These are phyloP conservation scores for Papilio dardanus DNA, from an alignment of 1,140 invertebrate species.

Conservation along the genomic window DNA sequence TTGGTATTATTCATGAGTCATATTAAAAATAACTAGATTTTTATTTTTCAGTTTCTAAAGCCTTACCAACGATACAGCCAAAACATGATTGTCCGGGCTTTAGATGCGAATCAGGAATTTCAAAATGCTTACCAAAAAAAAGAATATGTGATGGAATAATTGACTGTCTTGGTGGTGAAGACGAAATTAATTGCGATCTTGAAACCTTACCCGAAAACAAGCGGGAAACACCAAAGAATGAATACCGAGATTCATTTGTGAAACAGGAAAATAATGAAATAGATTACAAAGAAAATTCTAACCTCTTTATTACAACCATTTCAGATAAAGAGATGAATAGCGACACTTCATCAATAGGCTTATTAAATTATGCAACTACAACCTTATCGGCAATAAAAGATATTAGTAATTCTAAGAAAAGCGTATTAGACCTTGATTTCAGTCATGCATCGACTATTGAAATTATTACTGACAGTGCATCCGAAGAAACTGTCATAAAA, in stretches of 20 bases:
- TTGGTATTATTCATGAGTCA: too few relatives aligned
- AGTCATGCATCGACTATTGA: conserved; percentile 55
- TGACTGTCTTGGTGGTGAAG: conserved; percentile 89
- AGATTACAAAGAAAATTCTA: not conserved
- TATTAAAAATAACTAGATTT: too few relatives aligned
- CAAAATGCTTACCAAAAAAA: conserved; percentile 86
- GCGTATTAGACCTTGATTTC: conserved; percentile 46
- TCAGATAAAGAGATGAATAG: not conserved
- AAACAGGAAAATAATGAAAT: not conserved
- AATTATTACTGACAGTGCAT: conserved; percentile 45
- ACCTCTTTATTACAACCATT: not conserved
- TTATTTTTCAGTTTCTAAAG: conserved; percentile 74
- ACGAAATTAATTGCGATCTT: conserved; percentile 86
- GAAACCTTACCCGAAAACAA: conserved; percentile 42
- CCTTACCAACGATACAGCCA: conserved; percentile 79
- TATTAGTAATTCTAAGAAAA: conserved; percentile 30
- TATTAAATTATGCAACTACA: not conserved
- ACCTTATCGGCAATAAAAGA: conserved; percentile 23
- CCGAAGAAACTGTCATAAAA: conserved; percentile 42
- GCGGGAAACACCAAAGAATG: not conserved
- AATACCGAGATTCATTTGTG: not conserved
- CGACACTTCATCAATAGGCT: not conserved
- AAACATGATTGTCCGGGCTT: conserved; percentile 87
- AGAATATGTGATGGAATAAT: conserved; percentile 87
- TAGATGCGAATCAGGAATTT: conserved; percentile 84